phyloP scores from a whole-genome alignment of 2,113 vertebrate genomes.

The Carollia perspicillata region DNA sequence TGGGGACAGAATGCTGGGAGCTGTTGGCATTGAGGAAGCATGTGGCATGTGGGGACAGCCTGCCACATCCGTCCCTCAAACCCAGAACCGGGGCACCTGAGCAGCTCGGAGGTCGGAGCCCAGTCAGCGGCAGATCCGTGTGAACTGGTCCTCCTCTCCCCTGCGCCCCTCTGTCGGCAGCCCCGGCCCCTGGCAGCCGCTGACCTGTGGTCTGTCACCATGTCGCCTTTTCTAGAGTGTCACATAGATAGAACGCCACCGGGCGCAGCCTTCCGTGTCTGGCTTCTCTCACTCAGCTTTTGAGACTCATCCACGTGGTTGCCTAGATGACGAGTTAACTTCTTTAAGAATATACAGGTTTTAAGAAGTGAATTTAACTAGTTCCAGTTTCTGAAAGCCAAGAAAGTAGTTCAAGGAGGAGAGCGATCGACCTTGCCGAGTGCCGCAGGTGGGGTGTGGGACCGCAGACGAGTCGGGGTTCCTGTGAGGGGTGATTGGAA shows the following conservation, averaged over 20 bases:
- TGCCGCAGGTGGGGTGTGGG: background rate
- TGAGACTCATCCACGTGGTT: background rate
- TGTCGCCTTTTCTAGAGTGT: background rate
- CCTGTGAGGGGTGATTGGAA: background rate
- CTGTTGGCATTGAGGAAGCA: background rate
- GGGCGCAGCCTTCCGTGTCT: background rate
- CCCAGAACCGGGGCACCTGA: background rate
- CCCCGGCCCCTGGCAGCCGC: background rate
- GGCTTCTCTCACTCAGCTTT: background rate
- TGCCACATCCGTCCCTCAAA: background rate
- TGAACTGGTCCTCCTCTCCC: background rate
- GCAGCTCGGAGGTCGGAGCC: background rate
- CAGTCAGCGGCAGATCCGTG: accelerated
- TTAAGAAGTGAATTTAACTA: background rate
- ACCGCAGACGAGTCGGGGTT: background rate
- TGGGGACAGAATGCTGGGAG: accelerated
- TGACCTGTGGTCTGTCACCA: accelerated
- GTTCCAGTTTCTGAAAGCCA: background rate
- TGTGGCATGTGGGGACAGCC: accelerated
- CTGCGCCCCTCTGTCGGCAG: no score
- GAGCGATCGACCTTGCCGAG: background rate
- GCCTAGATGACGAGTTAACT: background rate
- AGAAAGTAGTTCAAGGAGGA: background rate
- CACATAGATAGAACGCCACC: no score
- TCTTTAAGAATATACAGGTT: background rate